These are phyloP conservation scores for Neria commutata DNA, from an alignment of 2,888 invertebrate species.

Conservation along the genomic window DNA sequence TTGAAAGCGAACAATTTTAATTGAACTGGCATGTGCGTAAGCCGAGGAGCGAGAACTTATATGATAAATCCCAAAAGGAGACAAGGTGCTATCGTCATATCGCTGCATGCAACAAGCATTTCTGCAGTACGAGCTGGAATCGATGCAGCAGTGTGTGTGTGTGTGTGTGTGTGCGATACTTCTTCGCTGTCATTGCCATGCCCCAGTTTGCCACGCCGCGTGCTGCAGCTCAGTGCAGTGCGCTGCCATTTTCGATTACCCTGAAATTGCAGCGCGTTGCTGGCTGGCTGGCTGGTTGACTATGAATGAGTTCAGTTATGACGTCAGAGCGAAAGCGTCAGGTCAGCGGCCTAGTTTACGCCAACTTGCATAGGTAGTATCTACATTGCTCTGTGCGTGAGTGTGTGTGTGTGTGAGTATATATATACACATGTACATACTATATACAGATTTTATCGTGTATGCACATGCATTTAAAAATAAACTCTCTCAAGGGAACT, in stretches of 20 bases:
- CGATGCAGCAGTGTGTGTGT: constrained; percentile 27
- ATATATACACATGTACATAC: constrained; percentile 27
- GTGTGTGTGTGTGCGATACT: not conserved
- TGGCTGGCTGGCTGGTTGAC: constrained; percentile 27
- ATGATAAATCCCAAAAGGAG: too few relatives aligned
- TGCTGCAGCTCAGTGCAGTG: not conserved
- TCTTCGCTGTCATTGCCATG: not conserved
- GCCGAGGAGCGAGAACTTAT: too few relatives aligned
- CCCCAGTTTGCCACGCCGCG: not conserved
- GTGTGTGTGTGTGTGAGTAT: constrained; percentile 16
- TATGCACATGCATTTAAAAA: too few relatives aligned
- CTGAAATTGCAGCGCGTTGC: constrained; percentile 23
- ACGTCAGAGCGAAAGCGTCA: constrained; percentile 56
- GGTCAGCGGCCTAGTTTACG: constrained; percentile 60
- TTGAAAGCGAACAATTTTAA: too few relatives aligned
- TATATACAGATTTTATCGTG: too few relatives aligned
- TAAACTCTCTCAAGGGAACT: too few relatives aligned
- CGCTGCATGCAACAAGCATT: too few relatives aligned
- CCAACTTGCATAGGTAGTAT: not conserved
- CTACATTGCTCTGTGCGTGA: constrained; percentile 10
- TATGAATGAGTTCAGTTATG: constrained; percentile 58
- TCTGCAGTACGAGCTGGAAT: too few relatives aligned
- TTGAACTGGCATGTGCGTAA: too few relatives aligned
- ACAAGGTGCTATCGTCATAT: too few relatives aligned
- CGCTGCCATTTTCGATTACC: constrained; percentile 17